Evolutionary conservation across 2,888 invertebrate genomes (phyloP), one percentile per base, ranked within the genome.

Genomic region (Epinotia bilunana): DNA sequence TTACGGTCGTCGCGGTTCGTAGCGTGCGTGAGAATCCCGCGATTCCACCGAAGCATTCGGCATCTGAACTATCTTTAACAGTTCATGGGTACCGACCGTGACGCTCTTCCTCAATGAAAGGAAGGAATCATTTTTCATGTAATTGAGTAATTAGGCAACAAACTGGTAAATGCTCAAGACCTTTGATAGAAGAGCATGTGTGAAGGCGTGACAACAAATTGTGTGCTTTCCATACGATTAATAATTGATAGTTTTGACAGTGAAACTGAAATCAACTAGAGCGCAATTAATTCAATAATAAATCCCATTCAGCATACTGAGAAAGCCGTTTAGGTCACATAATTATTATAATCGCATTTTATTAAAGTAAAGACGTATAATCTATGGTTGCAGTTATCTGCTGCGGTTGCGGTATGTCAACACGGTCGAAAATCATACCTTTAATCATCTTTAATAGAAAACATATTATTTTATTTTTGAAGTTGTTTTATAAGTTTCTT

Each of bases 21-120:
- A 83, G 91, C 88, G 83, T 92, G 91, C 88, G 83, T 92, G 91
- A 82, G 91, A 92, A 91, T 78, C 79, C 73, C 79, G 74, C 69
- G 76, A 69, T 73, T 53, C 67, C 55, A 28, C 28, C 70, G 39
- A 61, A 68, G 58, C 53, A 60, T 74, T 65, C 55, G 69, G 61
- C 57, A 68, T 68, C 74, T 73, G 64, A 53, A 60, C 64, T 57
- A 67, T 67, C 73, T 67, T 69, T 58, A 64, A 70, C 64, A 65
- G 64, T 49, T 65, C 70, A 60, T 39, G 49, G 53, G 58, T 60
- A 65, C 7, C 53, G 64, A 60, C 70, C 74, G 64, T 73, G 72
- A 73, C 74, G 28, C 58, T 39, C 61, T 69, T 74, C 74, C 74
- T 58, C 63, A 58, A 64, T 43, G 33, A 57, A 18, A 68, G 68